phyloP scores from a whole-genome alignment of 2,113 vertebrate species.

The Calonectris borealis region DNA sequence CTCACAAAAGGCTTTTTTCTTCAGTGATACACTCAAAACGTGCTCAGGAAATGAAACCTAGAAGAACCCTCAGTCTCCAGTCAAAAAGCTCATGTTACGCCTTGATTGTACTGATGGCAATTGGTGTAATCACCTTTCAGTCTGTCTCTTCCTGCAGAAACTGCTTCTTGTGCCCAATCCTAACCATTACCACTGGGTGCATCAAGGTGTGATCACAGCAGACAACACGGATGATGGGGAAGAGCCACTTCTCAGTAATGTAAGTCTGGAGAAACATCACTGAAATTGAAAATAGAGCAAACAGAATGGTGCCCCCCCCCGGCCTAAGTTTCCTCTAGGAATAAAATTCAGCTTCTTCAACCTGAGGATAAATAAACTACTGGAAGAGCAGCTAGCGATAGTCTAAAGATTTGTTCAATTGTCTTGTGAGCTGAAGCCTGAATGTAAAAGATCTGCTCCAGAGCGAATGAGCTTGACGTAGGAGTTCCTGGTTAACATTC shows the following conservation, averaged over 20 bases:
- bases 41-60: neutral
- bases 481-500: constrained; percentile 15
- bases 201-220: constrained; percentile 27
- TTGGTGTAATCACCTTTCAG: neutral
- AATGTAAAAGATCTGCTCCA: neutral
- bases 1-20: neutral
- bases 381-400: neutral
- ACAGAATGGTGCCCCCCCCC: neutral
- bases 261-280: neutral
- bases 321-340: neutral
- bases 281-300: neutral
- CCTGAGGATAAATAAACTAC: neutral
- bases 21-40: neutral
- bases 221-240: constrained; percentile 24
- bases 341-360: neutral
- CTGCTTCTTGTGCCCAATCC: constrained; percentile 39
- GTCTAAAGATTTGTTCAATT: neutral
- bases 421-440: neutral
- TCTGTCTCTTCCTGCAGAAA: constrained; percentile 20
- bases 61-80: neutral
- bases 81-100: neutral
- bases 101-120: neutral
- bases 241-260: constrained; percentile 32
- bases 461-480: neutral
- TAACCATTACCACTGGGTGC: constrained; percentile 6